Conservation (phyloP, 2,888 invertebrate species). For the Cephus spinipes region DNA sequence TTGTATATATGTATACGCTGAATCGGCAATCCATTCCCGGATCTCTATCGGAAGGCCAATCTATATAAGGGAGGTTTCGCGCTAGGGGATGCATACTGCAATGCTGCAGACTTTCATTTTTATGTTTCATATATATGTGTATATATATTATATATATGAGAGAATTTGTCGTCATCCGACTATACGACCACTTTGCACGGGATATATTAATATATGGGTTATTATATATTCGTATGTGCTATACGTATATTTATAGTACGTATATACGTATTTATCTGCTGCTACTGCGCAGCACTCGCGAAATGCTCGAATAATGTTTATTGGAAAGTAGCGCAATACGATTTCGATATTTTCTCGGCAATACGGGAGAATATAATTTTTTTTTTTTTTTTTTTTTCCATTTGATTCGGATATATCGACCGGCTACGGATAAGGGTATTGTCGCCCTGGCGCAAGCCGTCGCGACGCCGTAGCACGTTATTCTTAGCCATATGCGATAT, state of each 20-base stretch:
- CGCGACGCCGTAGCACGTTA: not conserved
- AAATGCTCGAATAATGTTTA: not conserved
- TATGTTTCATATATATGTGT: not conserved
- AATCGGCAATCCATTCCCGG: not conserved
- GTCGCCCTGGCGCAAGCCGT: not conserved
- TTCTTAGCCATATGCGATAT: not conserved
- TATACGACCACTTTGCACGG: not conserved
- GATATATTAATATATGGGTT: not conserved
- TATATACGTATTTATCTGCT: not conserved
- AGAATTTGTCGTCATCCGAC: not conserved
- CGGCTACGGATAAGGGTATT: not conserved
- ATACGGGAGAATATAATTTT: not conserved
- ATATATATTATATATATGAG: no score
- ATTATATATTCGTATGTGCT: no score
- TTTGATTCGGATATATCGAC: not conserved
- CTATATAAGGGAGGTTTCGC: not conserved
- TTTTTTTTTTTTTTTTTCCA: no score
- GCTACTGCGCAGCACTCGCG: not conserved
- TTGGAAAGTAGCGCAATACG: not conserved
- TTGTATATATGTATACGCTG: not conserved
- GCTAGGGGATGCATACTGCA: not conserved
- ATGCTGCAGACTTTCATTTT: not conserved
- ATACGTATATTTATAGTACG: not conserved
- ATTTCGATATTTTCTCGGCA: not conserved
- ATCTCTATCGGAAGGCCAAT: not conserved